Base-by-base conservation (phyloP, 1,140 invertebrate genomes). In the Drosophila eugracilis region DNA sequence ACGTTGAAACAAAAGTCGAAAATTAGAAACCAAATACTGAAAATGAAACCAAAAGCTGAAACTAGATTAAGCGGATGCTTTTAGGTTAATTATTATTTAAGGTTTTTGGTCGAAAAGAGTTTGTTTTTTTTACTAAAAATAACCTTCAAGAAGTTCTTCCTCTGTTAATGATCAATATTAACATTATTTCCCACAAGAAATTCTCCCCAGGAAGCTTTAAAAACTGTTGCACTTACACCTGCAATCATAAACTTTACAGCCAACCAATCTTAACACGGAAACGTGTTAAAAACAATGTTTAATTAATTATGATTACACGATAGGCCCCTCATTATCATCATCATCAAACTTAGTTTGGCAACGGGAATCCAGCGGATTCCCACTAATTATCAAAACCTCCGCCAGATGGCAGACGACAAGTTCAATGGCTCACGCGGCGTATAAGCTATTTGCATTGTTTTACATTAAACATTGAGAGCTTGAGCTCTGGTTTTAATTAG, bases 361-460 rank as follows among this genome's bases (percentile, higher is more conserved):
- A 28, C 32, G 22, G 49, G 44, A 45, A 45, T 15, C 4, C 21
- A 24, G 21, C 14, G 21, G 26, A 26, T 54, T 58, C 26, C 28
- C 32, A 42, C 10, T 41, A 75, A 79, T 79, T 74, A 75, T 57
- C 36, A 28, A 63, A 34, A 34, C 34, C 37, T 24, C 7, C 30
- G 49, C 24, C 49, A 65, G 50, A 50, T 70, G 70, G 53, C 66
- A 55, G 65, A 49, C 36, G 80, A 85, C 80, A 85, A 85, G 80
- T 85, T 85, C 80, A 85, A 86, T 86, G 80, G 62, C 79, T 78
- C 65, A 72, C 39, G 36, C 44, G 57, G 36, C 42, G 52, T 84
- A 72, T 76, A 44, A 30, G 58, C 81, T 76, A 72, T 75, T 78
- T 73, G 76, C 75, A 75, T 76, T 84, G 81, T 83, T 72, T 72